Percentiles rank a stretch among this genome's conserved stretches.
Conservation (phyloP, 2,888 invertebrate genomes). For the Synanthedon tipuliformis region DNA sequence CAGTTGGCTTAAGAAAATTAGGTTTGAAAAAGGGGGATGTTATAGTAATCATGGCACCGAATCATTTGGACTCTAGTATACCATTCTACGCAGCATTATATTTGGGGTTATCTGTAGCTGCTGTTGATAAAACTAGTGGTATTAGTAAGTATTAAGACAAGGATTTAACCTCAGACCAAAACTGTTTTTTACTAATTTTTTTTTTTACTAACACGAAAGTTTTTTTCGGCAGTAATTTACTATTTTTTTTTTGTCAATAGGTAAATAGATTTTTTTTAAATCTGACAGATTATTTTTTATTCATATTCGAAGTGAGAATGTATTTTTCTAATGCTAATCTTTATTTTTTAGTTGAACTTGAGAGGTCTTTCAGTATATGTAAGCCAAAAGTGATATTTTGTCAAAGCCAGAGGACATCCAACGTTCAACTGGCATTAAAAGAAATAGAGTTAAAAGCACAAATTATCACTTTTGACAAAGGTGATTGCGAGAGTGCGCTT, state of each 20-base stretch:
- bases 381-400: conserved; percentile 34
- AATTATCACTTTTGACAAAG: conserved; percentile 30
- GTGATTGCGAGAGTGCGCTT: conserved; percentile 18
- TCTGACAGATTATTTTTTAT: too few species aligned
- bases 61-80: conserved; percentile 44
- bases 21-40: conserved; percentile 49
- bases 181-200: too few species aligned
- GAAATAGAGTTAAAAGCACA: conserved; percentile 18
- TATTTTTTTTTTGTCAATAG: too few species aligned
- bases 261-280: too few species aligned
- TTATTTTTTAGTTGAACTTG: conserved; percentile 26
- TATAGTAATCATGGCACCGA: conserved; percentile 51
- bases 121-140: conserved; percentile 26
- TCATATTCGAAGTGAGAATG: too few species aligned
- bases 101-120: conserved; percentile 39
- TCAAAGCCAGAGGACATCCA: conserved; percentile 25
- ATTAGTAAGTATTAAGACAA: conserved; percentile 26
- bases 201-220: too few species aligned
- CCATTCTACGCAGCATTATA: conserved; percentile 56
- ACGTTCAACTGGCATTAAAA: conserved; percentile 27
- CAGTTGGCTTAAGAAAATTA: conserved; percentile 34
- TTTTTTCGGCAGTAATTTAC: too few species aligned
- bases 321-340: background rate
- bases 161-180: too few species aligned
- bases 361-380: conserved; percentile 17